These are phyloP conservation scores for Triplophysa tibetana DNA, from an alignment of 2,113 vertebrate genomes.

Conservation along the genomic window DNA sequence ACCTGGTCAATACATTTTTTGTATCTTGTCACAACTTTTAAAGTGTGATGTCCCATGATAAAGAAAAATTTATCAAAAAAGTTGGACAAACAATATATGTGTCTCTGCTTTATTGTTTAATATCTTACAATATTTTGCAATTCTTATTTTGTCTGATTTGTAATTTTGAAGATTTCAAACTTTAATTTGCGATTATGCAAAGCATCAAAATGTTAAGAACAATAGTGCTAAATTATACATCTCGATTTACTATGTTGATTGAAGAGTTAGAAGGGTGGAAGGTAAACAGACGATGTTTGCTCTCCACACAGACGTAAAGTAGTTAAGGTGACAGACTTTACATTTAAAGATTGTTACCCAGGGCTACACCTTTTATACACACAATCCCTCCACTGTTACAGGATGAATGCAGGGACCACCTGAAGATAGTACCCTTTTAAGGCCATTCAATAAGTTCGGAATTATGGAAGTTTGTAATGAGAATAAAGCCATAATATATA, in stretches of 20 bases:
- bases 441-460: neutral
- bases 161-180: neutral
- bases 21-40: too few relatives aligned
- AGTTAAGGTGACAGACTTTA: slow-evolving; percentile 17
- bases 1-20: too few relatives aligned
- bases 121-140: neutral
- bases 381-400: slow-evolving; percentile 25
- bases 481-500: too few relatives aligned
- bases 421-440: neutral
- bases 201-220: neutral
- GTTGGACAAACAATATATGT: too few relatives aligned
- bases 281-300: slow-evolving; percentile 38
- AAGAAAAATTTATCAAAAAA: too few relatives aligned
- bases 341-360: neutral
- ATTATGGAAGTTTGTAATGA: too few relatives aligned
- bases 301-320: slow-evolving; percentile 1
- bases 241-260: slow-evolving; percentile 30
- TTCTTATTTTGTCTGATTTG: neutral
- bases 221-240: neutral
- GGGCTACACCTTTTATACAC: slow-evolving; percentile 41
- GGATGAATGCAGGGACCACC: neutral
- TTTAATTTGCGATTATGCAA: neutral
- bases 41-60: too few relatives aligned
- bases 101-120: neutral
- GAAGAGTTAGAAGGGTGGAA: neutral